A percentile compares a stretch with the other conserved stretches of the same genome.
Conservation (phyloP, 2,888 invertebrate genomes). For the Patella depressa region DNA sequence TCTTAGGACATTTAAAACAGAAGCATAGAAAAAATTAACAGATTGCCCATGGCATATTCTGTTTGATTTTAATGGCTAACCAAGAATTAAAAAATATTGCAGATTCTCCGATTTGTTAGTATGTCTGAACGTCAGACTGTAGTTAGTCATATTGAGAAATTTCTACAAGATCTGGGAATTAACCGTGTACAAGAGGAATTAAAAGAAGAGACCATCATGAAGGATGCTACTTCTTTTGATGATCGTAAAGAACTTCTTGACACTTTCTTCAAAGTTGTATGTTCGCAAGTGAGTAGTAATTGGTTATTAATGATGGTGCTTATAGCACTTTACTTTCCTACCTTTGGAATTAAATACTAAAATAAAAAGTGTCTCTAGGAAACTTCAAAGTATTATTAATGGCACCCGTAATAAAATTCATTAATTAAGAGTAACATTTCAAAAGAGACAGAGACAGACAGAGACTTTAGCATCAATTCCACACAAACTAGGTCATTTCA, state of each 20-base stretch:
- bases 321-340: too few relatives aligned
- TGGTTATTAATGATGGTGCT: too few relatives aligned
- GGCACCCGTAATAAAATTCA: too few relatives aligned
- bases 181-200: slow-evolving; percentile 33
- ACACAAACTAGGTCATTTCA: too few relatives aligned
- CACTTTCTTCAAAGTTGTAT: slow-evolving; percentile 60
- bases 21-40: too few relatives aligned
- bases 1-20: too few relatives aligned
- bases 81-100: slow-evolving; percentile 17
- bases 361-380: too few relatives aligned
- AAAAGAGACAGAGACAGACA: too few relatives aligned
- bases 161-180: slow-evolving; percentile 38
- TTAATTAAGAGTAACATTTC: too few relatives aligned
- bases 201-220: slow-evolving; percentile 47
- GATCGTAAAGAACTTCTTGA: slow-evolving; percentile 61
- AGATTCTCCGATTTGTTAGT: slow-evolving; percentile 57
- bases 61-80: background rate
- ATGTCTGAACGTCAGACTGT: slow-evolving; percentile 44
- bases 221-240: slow-evolving; percentile 57
- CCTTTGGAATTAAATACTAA: too few relatives aligned
- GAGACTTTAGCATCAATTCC: too few relatives aligned
- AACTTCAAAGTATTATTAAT: too few relatives aligned
- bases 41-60: background rate
- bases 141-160: slow-evolving; percentile 40
- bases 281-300: slow-evolving; percentile 40